phyloP scores from a whole-genome alignment of 2,113 vertebrate genomes.

The Prunella fulvescens region DNA sequence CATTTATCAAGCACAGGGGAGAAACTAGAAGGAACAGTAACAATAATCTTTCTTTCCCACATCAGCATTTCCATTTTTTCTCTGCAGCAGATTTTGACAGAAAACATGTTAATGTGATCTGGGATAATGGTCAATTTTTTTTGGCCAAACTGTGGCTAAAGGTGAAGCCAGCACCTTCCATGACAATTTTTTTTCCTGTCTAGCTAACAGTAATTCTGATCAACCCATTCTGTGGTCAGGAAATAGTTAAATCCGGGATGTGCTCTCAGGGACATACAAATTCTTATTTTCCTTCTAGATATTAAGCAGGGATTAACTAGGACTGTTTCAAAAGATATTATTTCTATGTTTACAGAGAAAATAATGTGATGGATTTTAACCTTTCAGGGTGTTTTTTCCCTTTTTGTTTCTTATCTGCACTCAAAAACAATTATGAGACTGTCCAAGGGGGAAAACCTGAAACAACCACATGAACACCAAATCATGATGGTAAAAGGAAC shows the following conservation, averaged over 20 bases:
- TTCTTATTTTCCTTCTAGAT: constrained; percentile 50
- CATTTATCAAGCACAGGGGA: neutral
- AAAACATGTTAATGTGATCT: neutral
- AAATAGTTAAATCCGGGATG: constrained; percentile 43
- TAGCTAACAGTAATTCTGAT: constrained; percentile 38
- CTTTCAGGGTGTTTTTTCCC: neutral
- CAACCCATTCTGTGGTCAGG: constrained; percentile 14
- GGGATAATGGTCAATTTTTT: neutral
- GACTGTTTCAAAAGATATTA: constrained; percentile 41
- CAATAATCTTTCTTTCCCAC: neutral
- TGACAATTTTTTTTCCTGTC: neutral
- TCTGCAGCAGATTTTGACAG: neutral
- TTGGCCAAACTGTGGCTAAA: neutral
- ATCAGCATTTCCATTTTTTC: neutral
- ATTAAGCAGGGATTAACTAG: constrained; percentile 35
- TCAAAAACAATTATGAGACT: constrained; percentile 4
- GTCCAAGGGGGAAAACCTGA: neutral
- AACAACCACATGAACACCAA: neutral
- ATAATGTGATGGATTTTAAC: neutral
- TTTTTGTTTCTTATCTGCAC: neutral
- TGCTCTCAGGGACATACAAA: constrained; percentile 46
- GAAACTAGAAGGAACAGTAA: neutral
- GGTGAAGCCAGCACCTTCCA: neutral
- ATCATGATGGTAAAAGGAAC: constrained; percentile 22
- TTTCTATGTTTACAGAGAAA: constrained; percentile 38